Conservation (phyloP, 2,113 vertebrate genomes). For the Myotis lucifugus region DNA sequence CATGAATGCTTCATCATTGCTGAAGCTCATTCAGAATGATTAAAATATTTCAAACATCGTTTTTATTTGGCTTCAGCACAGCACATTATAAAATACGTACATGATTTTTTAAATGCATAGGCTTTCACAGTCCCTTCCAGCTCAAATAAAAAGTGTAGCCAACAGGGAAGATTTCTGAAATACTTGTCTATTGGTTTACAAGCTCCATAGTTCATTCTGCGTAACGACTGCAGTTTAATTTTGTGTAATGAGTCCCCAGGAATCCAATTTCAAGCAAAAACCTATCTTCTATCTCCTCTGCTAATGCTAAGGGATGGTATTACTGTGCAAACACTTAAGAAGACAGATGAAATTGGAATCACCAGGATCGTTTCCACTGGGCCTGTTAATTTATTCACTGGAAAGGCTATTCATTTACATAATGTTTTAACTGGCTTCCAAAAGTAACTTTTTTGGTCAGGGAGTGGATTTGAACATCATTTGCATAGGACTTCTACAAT, state of each 20-base stretch:
- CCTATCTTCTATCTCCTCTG: conserved; percentile 81
- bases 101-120: not conserved
- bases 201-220: conserved; percentile 46
- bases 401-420: conserved; percentile 77
- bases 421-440: conserved; percentile 62
- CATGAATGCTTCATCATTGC: not conserved
- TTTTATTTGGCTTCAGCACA: not conserved
- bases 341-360: conserved; percentile 85
- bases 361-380: conserved; percentile 80
- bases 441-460: not conserved
- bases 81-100: not conserved
- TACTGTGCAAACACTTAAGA: conserved; percentile 87
- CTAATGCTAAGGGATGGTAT: conserved; percentile 82
- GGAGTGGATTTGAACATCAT: not conserved
- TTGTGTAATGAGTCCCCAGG: conserved; percentile 79
- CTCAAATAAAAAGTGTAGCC: not conserved
- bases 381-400: conserved; percentile 77
- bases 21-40: not conserved
- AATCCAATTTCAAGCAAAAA: conserved; percentile 85
- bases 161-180: not conserved
- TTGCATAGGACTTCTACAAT: not conserved
- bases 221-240: conserved; percentile 76
- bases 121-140: not conserved
- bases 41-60: not conserved
- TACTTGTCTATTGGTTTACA: not conserved